Conservation (phyloP, 1,140 invertebrate species). For the Lepidurus couesii region DNA sequence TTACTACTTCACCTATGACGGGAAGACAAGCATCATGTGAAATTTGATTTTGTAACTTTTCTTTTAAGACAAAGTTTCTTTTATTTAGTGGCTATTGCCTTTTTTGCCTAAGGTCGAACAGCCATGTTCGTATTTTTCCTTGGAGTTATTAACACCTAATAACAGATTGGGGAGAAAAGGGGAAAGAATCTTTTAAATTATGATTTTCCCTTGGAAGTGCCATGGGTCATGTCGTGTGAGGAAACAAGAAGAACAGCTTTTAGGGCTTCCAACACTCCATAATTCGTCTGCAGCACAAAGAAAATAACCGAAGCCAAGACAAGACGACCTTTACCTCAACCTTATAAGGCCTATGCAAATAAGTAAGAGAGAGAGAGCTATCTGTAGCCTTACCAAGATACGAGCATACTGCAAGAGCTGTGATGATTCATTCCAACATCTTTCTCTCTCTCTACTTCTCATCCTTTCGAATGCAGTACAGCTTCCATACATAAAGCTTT, state of each 20-base stretch:
- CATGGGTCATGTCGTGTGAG: background rate
- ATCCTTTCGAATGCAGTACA: background rate
- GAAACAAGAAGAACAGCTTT: background rate
- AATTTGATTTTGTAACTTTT: no score
- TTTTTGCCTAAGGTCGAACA: no score
- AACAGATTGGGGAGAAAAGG: background rate
- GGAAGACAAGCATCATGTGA: no score
- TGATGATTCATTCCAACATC: slow-evolving; percentile 3
- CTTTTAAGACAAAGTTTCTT: no score
- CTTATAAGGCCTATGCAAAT: slow-evolving; percentile 22
- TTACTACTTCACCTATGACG: no score
- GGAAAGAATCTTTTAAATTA: background rate
- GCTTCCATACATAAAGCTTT: background rate
- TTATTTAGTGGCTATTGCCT: no score
- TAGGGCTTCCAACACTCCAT: slow-evolving; percentile 10
- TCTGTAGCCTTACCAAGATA: background rate
- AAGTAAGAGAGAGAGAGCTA: background rate
- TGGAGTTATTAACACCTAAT: slow-evolving; percentile 19
- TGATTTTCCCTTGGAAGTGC: background rate
- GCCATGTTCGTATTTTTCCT: background rate
- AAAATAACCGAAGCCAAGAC: background rate
- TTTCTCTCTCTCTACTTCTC: background rate
- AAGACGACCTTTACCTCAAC: slow-evolving; percentile 7
- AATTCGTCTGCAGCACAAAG: background rate
- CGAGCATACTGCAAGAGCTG: background rate